Evolutionary conservation across 2,888 invertebrate genomes (phyloP).

Genomic region (Heliconius ismenius): DNA sequence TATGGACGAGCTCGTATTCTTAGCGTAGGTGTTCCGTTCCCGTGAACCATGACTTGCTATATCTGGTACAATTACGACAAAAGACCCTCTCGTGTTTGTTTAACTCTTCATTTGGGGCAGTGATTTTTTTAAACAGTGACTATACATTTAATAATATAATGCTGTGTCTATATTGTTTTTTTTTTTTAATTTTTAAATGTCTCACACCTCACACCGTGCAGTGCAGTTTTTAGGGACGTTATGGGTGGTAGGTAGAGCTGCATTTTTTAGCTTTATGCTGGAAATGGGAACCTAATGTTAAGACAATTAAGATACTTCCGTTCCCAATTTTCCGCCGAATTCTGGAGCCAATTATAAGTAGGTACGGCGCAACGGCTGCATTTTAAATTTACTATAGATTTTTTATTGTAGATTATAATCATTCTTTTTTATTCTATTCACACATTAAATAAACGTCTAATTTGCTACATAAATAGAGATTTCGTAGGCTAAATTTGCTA

Average conservation of each 20-base stretch:
- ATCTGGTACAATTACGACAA: conserved; percentile 72
- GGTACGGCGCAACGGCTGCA: no score
- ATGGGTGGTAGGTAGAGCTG: neutral
- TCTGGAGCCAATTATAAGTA: no score
- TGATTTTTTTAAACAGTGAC: conserved; percentile 55
- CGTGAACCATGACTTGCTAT: conserved; percentile 73
- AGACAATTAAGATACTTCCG: no score
- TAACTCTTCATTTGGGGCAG: conserved; percentile 77
- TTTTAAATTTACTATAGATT: neutral
- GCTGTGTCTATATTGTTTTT: conserved; percentile 24
- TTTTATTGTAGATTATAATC: neutral
- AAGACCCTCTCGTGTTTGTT: conserved; percentile 75
- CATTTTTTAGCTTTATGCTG: neutral
- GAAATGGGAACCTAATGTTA: no score
- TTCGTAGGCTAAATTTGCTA: conserved; percentile 12
- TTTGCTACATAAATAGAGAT: conserved; percentile 17
- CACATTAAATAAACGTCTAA: neutral
- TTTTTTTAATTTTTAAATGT: neutral
- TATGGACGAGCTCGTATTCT: conserved; percentile 44
- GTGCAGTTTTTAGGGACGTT: neutral
- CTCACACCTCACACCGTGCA: neutral
- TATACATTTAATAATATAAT: conserved; percentile 47
- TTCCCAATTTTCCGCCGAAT: no score
- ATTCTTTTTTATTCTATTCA: neutral
- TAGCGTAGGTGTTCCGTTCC: conserved; percentile 77